Conservation (phyloP, 2,797 vertebrate genomes). For the Pempheris klunzingeri region DNA sequence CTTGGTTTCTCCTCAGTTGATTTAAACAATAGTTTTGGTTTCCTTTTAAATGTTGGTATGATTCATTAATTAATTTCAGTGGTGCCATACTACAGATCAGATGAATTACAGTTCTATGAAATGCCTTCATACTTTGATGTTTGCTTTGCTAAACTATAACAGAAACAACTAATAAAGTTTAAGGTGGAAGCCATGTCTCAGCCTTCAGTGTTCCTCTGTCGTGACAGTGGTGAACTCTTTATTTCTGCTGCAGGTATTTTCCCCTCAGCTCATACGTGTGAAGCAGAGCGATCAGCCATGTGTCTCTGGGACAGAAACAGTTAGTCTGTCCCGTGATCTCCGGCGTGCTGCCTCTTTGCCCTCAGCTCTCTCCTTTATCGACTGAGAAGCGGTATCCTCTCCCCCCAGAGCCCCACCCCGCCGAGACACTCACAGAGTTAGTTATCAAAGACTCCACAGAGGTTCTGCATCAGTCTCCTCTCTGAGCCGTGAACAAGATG, state of each 20-base stretch:
- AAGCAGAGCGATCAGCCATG: constrained; percentile 46
- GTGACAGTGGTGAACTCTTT: constrained; percentile 15
- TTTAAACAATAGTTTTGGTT: constrained; percentile 60
- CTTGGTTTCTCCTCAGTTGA: constrained; percentile 67
- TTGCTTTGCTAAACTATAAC: constrained; percentile 95
- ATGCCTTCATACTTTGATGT: constrained; percentile 94
- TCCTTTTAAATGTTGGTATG: constrained; percentile 76
- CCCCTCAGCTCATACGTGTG: constrained; percentile 21
- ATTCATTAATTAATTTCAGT: constrained; percentile 86
- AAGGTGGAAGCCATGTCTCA: constrained; percentile 75
- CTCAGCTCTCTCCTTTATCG: constrained; percentile 52
- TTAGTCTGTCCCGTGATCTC: constrained; percentile 70
- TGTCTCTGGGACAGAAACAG: constrained; percentile 63
- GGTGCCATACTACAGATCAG: constrained; percentile 87
- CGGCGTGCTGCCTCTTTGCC: constrained; percentile 44
- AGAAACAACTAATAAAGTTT: constrained; percentile 87
- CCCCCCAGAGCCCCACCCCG: constrained; percentile 33
- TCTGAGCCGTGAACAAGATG: constrained; percentile 16
- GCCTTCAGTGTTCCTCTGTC: constrained; percentile 41
- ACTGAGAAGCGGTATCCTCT: constrained; percentile 61
- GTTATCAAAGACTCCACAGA: constrained; percentile 56
- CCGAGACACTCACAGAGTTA: constrained; percentile 53
- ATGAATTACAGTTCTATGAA: constrained; percentile 85
- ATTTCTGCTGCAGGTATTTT: constrained; percentile 20
- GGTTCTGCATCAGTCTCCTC: constrained; percentile 27